Conservation (phyloP, 2,113 vertebrate genomes). For the Nettapus auritus region DNA sequence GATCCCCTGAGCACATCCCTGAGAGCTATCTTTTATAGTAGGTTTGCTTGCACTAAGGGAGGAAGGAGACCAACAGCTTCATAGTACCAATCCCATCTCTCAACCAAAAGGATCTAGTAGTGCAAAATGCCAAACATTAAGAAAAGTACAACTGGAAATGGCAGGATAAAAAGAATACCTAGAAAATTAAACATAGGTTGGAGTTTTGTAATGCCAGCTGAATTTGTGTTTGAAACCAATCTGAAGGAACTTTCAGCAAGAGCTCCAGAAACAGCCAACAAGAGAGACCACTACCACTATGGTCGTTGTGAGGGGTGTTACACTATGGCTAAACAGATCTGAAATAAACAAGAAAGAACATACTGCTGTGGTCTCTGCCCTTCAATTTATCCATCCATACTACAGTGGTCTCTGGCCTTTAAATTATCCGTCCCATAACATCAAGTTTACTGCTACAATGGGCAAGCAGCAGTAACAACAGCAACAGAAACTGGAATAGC, state of each 20-base stretch:
- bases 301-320: not conserved
- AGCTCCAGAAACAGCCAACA: not conserved
- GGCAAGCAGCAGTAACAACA: not conserved
- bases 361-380: not conserved
- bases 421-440: not conserved
- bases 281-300: rapidly evolving
- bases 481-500: not conserved
- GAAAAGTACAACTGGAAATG: not conserved
- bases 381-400: not conserved
- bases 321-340: not conserved
- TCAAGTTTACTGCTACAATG: not conserved
- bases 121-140: not conserved
- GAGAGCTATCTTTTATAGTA: not conserved
- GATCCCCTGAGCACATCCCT: not conserved
- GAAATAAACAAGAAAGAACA: not conserved
- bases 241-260: not conserved
- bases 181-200: not conserved
- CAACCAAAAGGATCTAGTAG: not conserved
- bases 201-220: not conserved
- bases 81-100: not conserved
- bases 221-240: not conserved
- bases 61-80: not conserved
- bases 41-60: not conserved
- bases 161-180: not conserved
- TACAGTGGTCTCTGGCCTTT: not conserved